Conservation (phyloP, 2,888 invertebrate genomes). For the Dynastes tityus region DNA sequence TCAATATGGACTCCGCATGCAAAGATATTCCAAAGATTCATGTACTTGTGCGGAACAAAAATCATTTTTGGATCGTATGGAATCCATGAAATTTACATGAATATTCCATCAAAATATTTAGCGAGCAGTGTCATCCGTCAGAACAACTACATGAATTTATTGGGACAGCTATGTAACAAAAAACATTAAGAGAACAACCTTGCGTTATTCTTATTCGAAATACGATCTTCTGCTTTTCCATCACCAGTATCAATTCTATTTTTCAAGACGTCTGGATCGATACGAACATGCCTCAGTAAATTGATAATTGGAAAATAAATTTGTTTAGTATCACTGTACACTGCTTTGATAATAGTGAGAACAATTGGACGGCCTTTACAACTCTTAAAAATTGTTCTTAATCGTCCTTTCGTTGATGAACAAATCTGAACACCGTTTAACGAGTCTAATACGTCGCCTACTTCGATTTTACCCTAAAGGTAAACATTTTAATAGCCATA, state of each 20-base stretch:
- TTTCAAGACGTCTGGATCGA: constrained; percentile 60
- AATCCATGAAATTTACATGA: too few species aligned
- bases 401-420: constrained; percentile 70
- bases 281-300: constrained; percentile 62
- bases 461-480: constrained; percentile 73
- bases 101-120: too few species aligned
- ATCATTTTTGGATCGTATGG: too few species aligned
- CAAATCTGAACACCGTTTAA: constrained; percentile 74
- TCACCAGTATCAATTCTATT: constrained; percentile 34
- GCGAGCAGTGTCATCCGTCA: too few species aligned
- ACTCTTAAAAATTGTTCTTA: constrained; percentile 71
- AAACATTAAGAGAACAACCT: constrained; percentile 11
- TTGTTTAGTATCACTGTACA: constrained; percentile 64
- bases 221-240: constrained; percentile 24
- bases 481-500: neutral
- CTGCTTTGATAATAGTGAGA: constrained; percentile 74
- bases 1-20: neutral
- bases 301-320: constrained; percentile 71
- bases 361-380: constrained; percentile 70
- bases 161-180: too few species aligned
- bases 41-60: too few species aligned
- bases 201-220: constrained; percentile 26
- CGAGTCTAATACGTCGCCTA: constrained; percentile 78
- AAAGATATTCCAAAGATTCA: neutral
- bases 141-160: too few species aligned